Evolutionary conservation across 2,113 vertebrate species (phyloP).

Genomic region (Rousettus leschenaultii): DNA sequence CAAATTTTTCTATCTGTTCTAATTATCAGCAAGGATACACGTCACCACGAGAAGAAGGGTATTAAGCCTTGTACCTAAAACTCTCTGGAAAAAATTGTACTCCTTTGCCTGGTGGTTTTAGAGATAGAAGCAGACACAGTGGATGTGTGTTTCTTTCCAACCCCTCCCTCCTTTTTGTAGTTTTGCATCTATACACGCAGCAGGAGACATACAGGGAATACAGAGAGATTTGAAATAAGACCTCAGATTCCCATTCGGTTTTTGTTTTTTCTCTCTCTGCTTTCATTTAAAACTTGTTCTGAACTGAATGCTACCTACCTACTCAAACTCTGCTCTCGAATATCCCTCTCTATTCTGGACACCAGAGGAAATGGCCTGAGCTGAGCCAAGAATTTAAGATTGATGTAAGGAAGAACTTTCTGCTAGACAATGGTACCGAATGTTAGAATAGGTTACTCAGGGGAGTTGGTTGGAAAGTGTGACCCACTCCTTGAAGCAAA

Average conservation of each 20-base stretch:
- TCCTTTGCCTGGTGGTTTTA: constrained; percentile 52
- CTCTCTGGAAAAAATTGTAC: constrained; percentile 55
- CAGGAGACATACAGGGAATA: constrained; percentile 30
- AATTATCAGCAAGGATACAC: constrained; percentile 61
- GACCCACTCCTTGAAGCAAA: not conserved
- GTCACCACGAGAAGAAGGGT: constrained; percentile 15
- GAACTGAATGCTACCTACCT: constrained; percentile 21
- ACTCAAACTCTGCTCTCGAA: constrained; percentile 13
- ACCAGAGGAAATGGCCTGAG: not conserved
- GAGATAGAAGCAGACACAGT: not conserved
- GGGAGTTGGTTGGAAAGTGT: not conserved
- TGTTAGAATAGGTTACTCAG: not conserved
- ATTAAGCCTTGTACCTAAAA: constrained; percentile 24
- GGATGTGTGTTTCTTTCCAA: not conserved
- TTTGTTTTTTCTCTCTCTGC: constrained; percentile 8
- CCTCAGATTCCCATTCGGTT: constrained; percentile 4
- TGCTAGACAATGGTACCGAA: not conserved
- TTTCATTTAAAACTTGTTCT: constrained; percentile 55
- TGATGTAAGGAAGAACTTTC: constrained; percentile 14
- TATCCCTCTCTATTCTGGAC: not conserved
- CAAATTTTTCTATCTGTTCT: constrained; percentile 64
- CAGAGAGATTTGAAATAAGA: constrained; percentile 57
- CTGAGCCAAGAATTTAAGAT: constrained; percentile 7
- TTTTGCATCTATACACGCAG: constrained; percentile 25
- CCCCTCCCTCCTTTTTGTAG: not conserved